Conservation (phyloP, 2,888 invertebrate genomes). For the Noctua janthe region DNA sequence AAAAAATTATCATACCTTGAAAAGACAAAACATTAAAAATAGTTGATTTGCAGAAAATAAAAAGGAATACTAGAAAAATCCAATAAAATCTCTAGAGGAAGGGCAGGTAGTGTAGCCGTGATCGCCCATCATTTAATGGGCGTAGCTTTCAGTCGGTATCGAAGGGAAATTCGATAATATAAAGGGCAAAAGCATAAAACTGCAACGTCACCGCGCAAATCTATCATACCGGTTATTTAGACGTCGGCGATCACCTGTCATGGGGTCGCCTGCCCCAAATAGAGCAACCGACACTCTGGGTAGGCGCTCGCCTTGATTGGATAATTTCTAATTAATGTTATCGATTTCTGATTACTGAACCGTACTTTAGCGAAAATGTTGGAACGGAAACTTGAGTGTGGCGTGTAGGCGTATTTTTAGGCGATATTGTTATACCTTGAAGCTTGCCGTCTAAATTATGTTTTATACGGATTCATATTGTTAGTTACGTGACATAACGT, state of each 20-base stretch:
- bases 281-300: constrained; percentile 30
- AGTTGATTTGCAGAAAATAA: background rate
- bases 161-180: constrained; percentile 81
- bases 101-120: background rate
- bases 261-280: constrained; percentile 40
- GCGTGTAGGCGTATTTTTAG: background rate
- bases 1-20: background rate
- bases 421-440: background rate
- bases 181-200: constrained; percentile 67
- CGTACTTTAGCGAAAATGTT: constrained; percentile 6
- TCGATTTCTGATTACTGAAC: constrained; percentile 35
- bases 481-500: background rate
- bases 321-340: constrained; percentile 45
- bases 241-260: constrained; percentile 57
- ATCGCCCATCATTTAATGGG: constrained; percentile 72
- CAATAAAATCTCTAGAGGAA: constrained; percentile 24
- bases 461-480: constrained; percentile 18
- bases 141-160: constrained; percentile 69
- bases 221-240: constrained; percentile 74
- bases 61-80: constrained; percentile 14
- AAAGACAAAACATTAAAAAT: background rate
- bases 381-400: constrained; percentile 7
- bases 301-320: constrained; percentile 36
- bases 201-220: constrained; percentile 76
- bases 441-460: background rate